These are phyloP conservation scores for Toxotes lorentzi DNA, from an alignment of 2,797 vertebrate genomes.

Conservation along the genomic window DNA sequence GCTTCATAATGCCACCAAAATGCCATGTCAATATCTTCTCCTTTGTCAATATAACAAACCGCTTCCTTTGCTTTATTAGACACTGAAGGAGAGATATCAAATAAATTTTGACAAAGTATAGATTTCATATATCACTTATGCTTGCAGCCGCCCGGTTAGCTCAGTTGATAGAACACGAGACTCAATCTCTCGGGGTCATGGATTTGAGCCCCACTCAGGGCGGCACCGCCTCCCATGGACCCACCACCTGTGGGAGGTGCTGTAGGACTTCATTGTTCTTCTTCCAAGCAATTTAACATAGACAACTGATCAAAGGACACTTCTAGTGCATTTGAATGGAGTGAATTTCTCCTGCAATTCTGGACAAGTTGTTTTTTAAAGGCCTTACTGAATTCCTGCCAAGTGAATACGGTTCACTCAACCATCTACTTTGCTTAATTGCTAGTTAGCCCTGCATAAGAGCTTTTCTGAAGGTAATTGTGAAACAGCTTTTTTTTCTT, in stretches of 20 bases:
- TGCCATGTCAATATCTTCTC: conserved; percentile 84
- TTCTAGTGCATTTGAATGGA: conserved; percentile 30
- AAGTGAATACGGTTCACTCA: conserved; percentile 43
- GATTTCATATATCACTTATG: conserved; percentile 66
- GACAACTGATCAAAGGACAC: conserved; percentile 47
- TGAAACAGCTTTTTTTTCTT: conserved; percentile 3
- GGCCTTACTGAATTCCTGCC: conserved; percentile 47
- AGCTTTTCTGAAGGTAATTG: conserved; percentile 20
- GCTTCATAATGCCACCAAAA: conserved; percentile 87
- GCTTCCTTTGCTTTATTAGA: conserved; percentile 81
- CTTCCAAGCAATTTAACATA: conserved; percentile 30
- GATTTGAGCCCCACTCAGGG: too few relatives aligned
- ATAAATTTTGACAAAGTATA: conserved; percentile 74
- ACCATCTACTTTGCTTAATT: conserved; percentile 59
- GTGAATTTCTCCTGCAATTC: conserved; percentile 26
- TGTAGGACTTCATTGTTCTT: too few relatives aligned
- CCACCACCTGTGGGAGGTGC: too few relatives aligned
- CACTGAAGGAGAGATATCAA: conserved; percentile 72
- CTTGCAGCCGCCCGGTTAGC: too few relatives aligned
- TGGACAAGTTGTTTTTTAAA: conserved; percentile 47
- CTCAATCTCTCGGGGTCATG: too few relatives aligned
- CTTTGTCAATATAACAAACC: conserved; percentile 79
- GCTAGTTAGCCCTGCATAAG: conserved; percentile 39
- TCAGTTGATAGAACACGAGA: too few relatives aligned
- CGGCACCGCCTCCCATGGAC: too few relatives aligned